Conservation (phyloP, 2,888 invertebrate species). For the Auanema sp. region DNA sequence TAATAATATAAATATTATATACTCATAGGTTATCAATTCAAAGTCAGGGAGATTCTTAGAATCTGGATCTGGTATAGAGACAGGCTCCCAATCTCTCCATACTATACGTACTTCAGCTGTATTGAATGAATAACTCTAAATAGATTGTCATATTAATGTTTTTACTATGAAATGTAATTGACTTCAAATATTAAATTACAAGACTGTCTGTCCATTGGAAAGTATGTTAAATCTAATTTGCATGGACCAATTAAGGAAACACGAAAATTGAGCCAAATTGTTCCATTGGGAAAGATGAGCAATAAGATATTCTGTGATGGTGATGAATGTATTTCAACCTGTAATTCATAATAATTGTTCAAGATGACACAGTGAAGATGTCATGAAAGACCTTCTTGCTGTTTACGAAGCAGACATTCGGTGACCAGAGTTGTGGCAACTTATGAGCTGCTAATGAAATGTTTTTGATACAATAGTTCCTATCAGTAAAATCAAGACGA, state of each 20-base stretch:
- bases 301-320: slow-evolving; percentile 62
- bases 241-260: slow-evolving; percentile 60
- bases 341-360: slow-evolving; percentile 11
- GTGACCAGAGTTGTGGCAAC: slow-evolving; percentile 62
- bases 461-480: slow-evolving; percentile 59
- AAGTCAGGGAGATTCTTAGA: slow-evolving; percentile 62
- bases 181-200: slow-evolving; percentile 63
- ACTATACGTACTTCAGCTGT: slow-evolving; percentile 64
- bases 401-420: slow-evolving; percentile 64
- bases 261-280: slow-evolving; percentile 60
- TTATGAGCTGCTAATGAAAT: slow-evolving; percentile 61
- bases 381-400: slow-evolving; percentile 56
- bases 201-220: slow-evolving; percentile 63
- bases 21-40: slow-evolving; percentile 53
- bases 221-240: slow-evolving; percentile 57
- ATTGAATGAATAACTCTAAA: slow-evolving; percentile 63
- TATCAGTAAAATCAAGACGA: slow-evolving; percentile 56
- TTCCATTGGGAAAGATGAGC: slow-evolving; percentile 63
- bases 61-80: slow-evolving; percentile 61
- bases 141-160: not conserved
- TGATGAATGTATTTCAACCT: slow-evolving; percentile 62
- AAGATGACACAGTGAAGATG: not conserved
- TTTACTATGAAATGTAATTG: not conserved
- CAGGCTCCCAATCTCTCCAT: slow-evolving; percentile 63
- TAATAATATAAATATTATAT: slow-evolving; percentile 8